A percentile compares a stretch with the other conserved stretches of the same genome.
Conservation (phyloP, 2,113 vertebrate species). For the Xerus inauris region DNA sequence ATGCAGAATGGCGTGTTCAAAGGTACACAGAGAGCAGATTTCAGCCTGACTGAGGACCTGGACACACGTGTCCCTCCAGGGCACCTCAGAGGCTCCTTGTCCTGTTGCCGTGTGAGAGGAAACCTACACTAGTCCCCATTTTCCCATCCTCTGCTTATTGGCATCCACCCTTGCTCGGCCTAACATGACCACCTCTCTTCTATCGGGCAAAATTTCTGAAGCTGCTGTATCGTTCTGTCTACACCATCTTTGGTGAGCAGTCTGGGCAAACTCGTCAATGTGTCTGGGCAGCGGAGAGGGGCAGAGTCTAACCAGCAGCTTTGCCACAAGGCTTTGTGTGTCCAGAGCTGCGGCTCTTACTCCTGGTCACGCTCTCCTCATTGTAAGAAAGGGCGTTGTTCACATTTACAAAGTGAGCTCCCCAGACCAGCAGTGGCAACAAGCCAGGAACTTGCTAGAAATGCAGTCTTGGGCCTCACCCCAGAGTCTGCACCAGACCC, state of each 20-base stretch:
- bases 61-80: background rate
- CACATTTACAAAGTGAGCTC: background rate
- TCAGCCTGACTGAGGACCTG: background rate
- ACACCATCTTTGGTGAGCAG: background rate
- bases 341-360: background rate
- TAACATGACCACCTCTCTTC: background rate
- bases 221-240: background rate
- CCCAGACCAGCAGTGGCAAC: background rate
- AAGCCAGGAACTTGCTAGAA: background rate
- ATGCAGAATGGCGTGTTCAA: background rate
- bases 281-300: background rate
- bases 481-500: background rate
- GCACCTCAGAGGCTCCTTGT: no score
- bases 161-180: no score
- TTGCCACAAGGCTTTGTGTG: background rate
- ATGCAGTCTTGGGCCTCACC: background rate
- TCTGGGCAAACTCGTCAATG: background rate
- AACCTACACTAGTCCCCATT: background rate
- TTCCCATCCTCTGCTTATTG: background rate
- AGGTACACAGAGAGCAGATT: background rate
- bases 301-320: background rate
- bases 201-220: background rate
- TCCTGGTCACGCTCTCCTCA: background rate
- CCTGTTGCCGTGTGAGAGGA: background rate
- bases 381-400: background rate